Evolutionary conservation across 2,888 invertebrate species (phyloP).

Genomic region (Epsilonema sp.): DNA sequence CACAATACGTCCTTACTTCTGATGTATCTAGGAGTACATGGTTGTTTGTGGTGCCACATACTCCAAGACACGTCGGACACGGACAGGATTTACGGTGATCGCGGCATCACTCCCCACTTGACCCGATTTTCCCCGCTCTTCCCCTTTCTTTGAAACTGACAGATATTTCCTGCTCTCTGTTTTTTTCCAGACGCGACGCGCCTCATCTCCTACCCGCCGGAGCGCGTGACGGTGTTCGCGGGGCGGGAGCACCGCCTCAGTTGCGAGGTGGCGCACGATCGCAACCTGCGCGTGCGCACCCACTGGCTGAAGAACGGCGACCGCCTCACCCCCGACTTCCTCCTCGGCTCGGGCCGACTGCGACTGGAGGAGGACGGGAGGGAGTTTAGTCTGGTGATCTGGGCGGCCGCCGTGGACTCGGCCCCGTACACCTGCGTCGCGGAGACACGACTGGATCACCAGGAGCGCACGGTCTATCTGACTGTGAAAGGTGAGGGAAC

Average conservation of each 20-base stretch:
- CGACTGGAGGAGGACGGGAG: conserved; percentile 50
- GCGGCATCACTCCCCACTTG: no score
- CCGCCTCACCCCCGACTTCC: not conserved
- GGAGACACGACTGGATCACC: conserved; percentile 63
- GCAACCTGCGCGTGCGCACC: no score
- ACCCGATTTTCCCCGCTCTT: no score
- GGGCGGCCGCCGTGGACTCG: conserved; percentile 56
- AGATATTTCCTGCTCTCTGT: no score
- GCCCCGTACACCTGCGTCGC: conserved; percentile 88
- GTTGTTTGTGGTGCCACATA: no score
- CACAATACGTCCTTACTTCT: no score
- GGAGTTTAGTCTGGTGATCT: conserved; percentile 83
- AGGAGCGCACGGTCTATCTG: conserved; percentile 61
- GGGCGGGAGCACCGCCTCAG: conserved; percentile 20
- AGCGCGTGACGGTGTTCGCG: no score
- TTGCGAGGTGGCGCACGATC: conserved; percentile 22
- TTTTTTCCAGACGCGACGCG: conserved; percentile 47
- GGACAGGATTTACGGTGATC: no score
- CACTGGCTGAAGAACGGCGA: not conserved
- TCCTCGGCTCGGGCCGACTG: conserved; percentile 51
- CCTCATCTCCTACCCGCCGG: conserved; percentile 18
- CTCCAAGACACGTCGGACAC: no score
- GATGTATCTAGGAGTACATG: no score
- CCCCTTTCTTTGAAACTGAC: no score
- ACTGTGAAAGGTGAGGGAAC: conserved; percentile 78